Evolutionary conservation across 2,113 vertebrate genomes (phyloP), one percentile per base, ranked within the genome.

Genomic region (Xenopus borealis): DNA sequence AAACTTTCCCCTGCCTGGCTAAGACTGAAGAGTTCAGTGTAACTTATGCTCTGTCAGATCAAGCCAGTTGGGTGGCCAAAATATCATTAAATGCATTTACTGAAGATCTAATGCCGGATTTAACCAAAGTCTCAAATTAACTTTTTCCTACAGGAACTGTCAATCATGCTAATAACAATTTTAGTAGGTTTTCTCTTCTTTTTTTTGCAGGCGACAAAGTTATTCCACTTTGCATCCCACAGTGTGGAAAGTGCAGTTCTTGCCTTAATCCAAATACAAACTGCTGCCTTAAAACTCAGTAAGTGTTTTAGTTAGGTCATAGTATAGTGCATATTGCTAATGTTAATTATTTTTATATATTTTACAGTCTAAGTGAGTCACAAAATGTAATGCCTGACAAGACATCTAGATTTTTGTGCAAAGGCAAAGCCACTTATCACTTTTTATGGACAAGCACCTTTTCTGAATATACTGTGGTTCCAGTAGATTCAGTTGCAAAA

Each of bases 391-490:
- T 87, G 85, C 75, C 86, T 11, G 19, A 58, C 2, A 14, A 58
- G 13, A 86, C 82, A 0, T 52, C 73, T 30, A 84, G 90, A 58
- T 92, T 94, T 85, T 89, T 89, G 63, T 93, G 92, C 82, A 92
- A 89, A 79, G 92, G 92, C n/a, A 91, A 93, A 78, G 85, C 83
- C 71, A 64, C 93, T 64, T 89, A 90, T 72, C 92, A 94, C 85
- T 94, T 94, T 79, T 92, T 93, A 88, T 92, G 92, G 13, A 92
- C 91, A 84, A 94, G 92, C 85, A 93, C 92, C 45, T 94, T 94
- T 81, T 89, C 90, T 0, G 92, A 94, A 83, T 93, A 92, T 83
- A 93, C 92, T 0, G 92, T 94, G 40, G 92, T 94, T 63, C 89
- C 90, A 0, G 90, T 91, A 66, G 92, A 91, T 81, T 90, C 92